Percentiles rank a stretch among this genome's conserved stretches.
phyloP scores from a whole-genome alignment of 2,113 vertebrate genomes.

The Gavialis gangeticus region DNA sequence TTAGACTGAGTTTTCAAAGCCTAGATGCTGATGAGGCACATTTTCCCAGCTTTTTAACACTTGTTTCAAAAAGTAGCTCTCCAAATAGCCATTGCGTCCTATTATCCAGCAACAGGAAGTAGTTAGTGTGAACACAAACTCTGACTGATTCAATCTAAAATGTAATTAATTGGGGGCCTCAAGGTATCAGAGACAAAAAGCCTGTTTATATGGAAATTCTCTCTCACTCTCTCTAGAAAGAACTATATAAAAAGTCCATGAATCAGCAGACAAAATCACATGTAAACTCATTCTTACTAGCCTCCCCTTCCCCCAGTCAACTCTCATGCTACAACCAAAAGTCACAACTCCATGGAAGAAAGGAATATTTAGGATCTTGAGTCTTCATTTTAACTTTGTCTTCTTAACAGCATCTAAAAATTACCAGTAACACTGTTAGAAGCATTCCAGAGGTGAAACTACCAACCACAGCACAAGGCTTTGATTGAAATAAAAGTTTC shows the following conservation, averaged over 20 bases:
- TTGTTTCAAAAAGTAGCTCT: slow-evolving; percentile 49
- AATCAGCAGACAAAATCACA: slow-evolving; percentile 54
- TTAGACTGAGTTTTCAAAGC: slow-evolving; percentile 38
- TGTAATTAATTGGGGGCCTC: slow-evolving; percentile 52
- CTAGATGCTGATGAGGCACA: background rate
- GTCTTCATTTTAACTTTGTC: background rate
- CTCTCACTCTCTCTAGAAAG: slow-evolving; percentile 19
- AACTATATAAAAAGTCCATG: slow-evolving; percentile 7
- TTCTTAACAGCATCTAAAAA: background rate
- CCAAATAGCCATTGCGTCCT: slow-evolving; percentile 30
- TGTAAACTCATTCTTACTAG: slow-evolving; percentile 18
- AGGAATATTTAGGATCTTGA: background rate
- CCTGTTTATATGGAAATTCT: slow-evolving; percentile 55
- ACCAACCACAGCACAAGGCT: background rate
- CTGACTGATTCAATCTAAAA: slow-evolving; percentile 38
- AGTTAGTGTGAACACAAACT: slow-evolving; percentile 3
- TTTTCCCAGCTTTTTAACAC: slow-evolving; percentile 52
- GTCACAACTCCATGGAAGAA: background rate
- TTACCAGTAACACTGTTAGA: background rate
- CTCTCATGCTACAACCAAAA: background rate
- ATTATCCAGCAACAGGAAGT: slow-evolving; percentile 33
- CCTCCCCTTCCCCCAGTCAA: background rate
- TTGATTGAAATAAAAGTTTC: background rate
- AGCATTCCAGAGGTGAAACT: background rate
- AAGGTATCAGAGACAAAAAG: slow-evolving; percentile 50